These are phyloP conservation scores for Drosophila arawakana DNA, from an alignment of 1,140 invertebrate species.

Conservation along the genomic window DNA sequence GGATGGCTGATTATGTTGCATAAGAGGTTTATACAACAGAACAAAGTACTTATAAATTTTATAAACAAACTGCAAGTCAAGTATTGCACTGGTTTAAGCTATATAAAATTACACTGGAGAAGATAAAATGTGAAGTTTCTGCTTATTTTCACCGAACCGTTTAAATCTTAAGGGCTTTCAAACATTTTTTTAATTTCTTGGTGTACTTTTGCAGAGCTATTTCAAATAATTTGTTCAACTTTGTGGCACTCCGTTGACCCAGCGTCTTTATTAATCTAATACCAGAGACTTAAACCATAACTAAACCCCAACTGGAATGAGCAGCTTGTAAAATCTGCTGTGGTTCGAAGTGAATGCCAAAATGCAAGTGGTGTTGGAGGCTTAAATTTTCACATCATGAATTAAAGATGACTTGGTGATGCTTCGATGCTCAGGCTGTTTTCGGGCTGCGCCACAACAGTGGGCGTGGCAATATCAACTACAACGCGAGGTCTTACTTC, in stretches of 20 bases:
- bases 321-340: slow-evolving; percentile 10
- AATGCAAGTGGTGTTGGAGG: slow-evolving; percentile 5
- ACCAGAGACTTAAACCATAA: slow-evolving; percentile 9
- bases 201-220: not conserved
- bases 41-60: not conserved
- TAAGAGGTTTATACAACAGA: not conserved
- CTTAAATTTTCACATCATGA: slow-evolving; percentile 61
- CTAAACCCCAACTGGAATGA: slow-evolving; percentile 13
- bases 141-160: not conserved
- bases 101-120: not conserved
- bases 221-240: slow-evolving; percentile 16
- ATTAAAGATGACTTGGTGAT: slow-evolving; percentile 72
- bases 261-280: slow-evolving; percentile 9
- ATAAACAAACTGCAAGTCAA: slow-evolving; percentile 3
- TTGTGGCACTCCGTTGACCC: not conserved
- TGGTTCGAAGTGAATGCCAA: slow-evolving; percentile 6
- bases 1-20: slow-evolving; percentile 4
- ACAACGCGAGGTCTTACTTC: slow-evolving; percentile 60
- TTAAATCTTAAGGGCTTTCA: no score
- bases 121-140: no score
- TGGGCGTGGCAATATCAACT: slow-evolving; percentile 56
- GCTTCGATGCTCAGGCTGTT: slow-evolving; percentile 31
- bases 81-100: not conserved
- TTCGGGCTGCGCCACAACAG: slow-evolving; percentile 21
- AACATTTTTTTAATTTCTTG: not conserved